Evolutionary conservation across 2,888 invertebrate genomes (phyloP), one percentile per base, ranked within the genome.

Genomic region (Pristionchus japonicus): DNA sequence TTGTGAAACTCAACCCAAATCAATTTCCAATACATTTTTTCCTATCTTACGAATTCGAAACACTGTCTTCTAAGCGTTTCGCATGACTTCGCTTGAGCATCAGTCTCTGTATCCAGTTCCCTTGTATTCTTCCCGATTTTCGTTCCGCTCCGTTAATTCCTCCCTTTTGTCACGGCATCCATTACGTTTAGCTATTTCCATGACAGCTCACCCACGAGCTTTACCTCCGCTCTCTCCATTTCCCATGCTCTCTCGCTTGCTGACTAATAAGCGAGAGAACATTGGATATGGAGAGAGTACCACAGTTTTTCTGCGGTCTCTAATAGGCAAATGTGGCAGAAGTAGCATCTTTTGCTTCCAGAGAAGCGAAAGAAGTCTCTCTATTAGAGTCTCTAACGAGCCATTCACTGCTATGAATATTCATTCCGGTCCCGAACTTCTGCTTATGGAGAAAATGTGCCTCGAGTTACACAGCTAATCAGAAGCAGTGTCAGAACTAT

Each of bases 361-460:
- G 34, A 31, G n/a, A 34, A 34, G 13, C 31, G 31, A 67, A 17
- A 34, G 64, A 67, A 34, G 64, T 67, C 64, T 27, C 64, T 67
- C 61, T n/a, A n/a, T n/a, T n/a, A n/a, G n/a, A n/a, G n/a, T n/a
- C n/a, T n/a, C n/a, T 67, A 67, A 67, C 34, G 64, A 67, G 13
- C 31, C 34, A 67, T 67, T 67, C 64, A 67, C 64, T n/a, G n/a
- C n/a, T 11, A 34, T 67, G 64, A 67, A 67, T 67, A 67, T 67
- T 34, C 64, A 67, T 67, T 34, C 64, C 11, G 11, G 27, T 23
- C 23, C 6, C 27, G n/a, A 64, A 31, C 64, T 64, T 64, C 64
- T 31, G 64, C 64, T 15, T 64, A 64, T 64, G n/a, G n/a, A 64
- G 64, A 64, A 64, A 64, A 64, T 27, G 31, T 64, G 52, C 9